A percentile compares a stretch with the other conserved stretches of the same genome.
Conservation (phyloP, 2,888 invertebrate species). For the Crematogaster levior region DNA sequence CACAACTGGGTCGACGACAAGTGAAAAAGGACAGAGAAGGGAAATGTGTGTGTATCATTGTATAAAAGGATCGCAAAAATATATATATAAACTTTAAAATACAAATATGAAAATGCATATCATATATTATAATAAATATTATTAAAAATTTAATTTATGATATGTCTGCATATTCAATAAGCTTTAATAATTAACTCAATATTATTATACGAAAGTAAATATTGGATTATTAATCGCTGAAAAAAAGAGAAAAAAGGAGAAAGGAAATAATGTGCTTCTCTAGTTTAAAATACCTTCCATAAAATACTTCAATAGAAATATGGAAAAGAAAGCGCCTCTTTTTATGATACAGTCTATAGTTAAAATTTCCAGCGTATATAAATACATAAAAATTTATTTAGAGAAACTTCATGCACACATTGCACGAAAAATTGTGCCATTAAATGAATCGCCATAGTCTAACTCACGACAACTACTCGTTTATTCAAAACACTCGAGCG, state of each 20-base stretch:
- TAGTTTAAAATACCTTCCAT: background rate
- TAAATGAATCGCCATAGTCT: slow-evolving; percentile 39
- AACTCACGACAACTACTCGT: slow-evolving; percentile 32
- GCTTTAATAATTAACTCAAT: background rate
- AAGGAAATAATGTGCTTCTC: background rate
- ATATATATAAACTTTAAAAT: background rate
- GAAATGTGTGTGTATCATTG: background rate
- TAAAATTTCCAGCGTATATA: slow-evolving; percentile 5
- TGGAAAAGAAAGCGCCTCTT: background rate
- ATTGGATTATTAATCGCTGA: background rate
- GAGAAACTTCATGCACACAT: background rate
- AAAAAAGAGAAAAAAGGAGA: background rate
- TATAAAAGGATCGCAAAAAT: background rate
- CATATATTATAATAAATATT: background rate
- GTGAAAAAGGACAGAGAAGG: background rate
- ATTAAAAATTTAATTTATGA: background rate
- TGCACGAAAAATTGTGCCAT: slow-evolving; percentile 10
- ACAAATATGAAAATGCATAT: background rate
- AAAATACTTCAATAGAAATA: background rate
- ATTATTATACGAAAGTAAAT: background rate
- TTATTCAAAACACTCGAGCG: slow-evolving; percentile 36
- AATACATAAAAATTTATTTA: background rate
- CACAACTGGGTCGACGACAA: background rate
- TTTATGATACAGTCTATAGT: background rate
- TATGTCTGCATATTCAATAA: background rate